Conservation (phyloP, 2,113 vertebrate species). For the Aplodontia rufa region DNA sequence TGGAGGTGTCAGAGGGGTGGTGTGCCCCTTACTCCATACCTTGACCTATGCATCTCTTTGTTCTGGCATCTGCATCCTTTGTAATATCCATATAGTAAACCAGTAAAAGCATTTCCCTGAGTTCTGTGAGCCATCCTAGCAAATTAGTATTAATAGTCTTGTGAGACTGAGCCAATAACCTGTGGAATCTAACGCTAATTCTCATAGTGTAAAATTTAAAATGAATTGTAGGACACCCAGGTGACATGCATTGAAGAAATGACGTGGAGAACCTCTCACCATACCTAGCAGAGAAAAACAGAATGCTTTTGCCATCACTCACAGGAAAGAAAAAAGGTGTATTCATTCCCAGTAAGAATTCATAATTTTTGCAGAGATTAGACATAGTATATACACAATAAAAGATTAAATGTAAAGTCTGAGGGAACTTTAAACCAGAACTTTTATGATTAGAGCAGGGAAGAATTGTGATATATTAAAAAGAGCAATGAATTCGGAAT, state of each 20-base stretch:
- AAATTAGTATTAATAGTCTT: background rate
- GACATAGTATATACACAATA: background rate
- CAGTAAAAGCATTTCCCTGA: background rate
- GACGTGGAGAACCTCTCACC: background rate
- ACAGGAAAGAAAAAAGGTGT: background rate
- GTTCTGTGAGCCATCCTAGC: background rate
- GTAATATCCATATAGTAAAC: background rate
- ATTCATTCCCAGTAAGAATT: background rate
- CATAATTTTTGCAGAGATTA: slow-evolving; percentile 15
- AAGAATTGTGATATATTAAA: slow-evolving; percentile 4
- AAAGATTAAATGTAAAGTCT: background rate
- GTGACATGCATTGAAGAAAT: background rate
- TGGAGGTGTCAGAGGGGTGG: background rate
- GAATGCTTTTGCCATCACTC: background rate
- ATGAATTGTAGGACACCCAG: background rate
- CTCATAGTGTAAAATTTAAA: background rate
- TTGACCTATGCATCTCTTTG: background rate
- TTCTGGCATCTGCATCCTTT: background rate
- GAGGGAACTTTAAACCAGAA: slow-evolving; percentile 31
- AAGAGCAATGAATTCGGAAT: background rate
- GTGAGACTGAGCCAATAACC: background rate
- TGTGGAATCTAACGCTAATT: background rate
- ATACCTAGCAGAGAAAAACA: background rate
- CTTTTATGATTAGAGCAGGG: background rate
- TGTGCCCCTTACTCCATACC: background rate